phyloP scores from a whole-genome alignment of 1,140 invertebrate genomes.

The Brachionus plicatilis region DNA sequence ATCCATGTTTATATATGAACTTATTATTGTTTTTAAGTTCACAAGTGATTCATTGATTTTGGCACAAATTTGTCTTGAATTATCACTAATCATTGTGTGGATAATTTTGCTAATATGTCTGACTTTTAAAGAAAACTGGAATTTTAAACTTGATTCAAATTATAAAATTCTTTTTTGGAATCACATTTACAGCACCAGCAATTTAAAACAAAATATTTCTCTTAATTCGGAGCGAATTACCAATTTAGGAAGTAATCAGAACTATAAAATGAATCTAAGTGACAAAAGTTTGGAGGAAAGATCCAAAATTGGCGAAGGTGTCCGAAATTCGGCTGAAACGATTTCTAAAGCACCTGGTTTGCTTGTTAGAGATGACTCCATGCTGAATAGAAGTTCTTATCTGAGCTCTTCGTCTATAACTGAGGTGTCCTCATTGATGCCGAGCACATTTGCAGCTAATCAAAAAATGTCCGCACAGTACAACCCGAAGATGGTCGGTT shows the following conservation, averaged over 20 bases:
- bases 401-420: constrained; percentile 3
- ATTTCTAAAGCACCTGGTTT: background rate
- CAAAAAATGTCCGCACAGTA: background rate
- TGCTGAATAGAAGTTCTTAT: constrained; percentile 11
- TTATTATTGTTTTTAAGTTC: background rate
- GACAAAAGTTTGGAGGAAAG: background rate
- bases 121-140: background rate
- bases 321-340: background rate
- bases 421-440: constrained; percentile 6
- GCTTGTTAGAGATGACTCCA: background rate
- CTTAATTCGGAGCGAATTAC: background rate
- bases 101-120: background rate
- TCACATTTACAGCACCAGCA: background rate
- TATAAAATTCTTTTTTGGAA: constrained; percentile 26
- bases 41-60: background rate
- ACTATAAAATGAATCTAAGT: background rate
- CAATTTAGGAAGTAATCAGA: background rate
- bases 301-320: background rate
- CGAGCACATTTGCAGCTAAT: background rate
- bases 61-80: background rate
- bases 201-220: background rate
- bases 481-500: background rate
- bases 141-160: background rate
- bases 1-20: constrained; percentile 1
- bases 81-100: background rate